Evolutionary conservation across 1,140 invertebrate species (phyloP).

Genomic region (Sinella curviseta): DNA sequence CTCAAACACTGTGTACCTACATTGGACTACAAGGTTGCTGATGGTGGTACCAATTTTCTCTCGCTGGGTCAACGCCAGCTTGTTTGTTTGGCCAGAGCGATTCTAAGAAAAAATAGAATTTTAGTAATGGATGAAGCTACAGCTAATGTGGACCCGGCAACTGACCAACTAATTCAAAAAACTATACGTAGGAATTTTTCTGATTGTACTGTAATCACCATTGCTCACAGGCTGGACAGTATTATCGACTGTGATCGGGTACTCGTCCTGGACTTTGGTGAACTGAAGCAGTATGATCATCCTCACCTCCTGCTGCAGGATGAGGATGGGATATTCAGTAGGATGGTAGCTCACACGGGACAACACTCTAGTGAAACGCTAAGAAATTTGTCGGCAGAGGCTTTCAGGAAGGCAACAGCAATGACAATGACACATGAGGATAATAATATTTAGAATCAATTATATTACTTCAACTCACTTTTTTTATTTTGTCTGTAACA

Average conservation of each 20-base stretch:
- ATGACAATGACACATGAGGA: too few species aligned
- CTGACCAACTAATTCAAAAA: slow-evolving; percentile 70
- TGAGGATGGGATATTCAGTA: slow-evolving; percentile 25
- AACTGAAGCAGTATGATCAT: slow-evolving; percentile 46
- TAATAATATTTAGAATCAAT: too few species aligned
- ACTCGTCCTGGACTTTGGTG: background rate
- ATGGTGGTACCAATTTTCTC: slow-evolving; percentile 71
- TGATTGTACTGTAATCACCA: slow-evolving; percentile 77
- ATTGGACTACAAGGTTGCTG: slow-evolving; percentile 59
- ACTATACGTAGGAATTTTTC: slow-evolving; percentile 71
- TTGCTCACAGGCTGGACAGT: slow-evolving; percentile 66
- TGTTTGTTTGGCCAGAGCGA: slow-evolving; percentile 57
- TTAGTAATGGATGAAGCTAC: slow-evolving; percentile 63
- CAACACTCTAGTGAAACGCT: slow-evolving; percentile 7
- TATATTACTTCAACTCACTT: too few species aligned
- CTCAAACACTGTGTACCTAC: slow-evolving; percentile 51
- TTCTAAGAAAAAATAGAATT: slow-evolving; percentile 55
- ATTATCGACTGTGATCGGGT: background rate
- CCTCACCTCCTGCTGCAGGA: slow-evolving; percentile 48
- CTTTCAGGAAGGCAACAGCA: too few species aligned
- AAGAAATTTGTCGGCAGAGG: slow-evolving; percentile 30
- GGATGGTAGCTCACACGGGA: slow-evolving; percentile 36
- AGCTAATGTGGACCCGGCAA: slow-evolving; percentile 53
- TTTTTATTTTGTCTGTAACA: too few species aligned
- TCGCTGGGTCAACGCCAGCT: slow-evolving; percentile 78